A percentile compares a stretch with the other conserved stretches of the same genome.
Evolutionary conservation across 2,113 vertebrate genomes (phyloP).

Genomic region (Leptosomus discolor): DNA sequence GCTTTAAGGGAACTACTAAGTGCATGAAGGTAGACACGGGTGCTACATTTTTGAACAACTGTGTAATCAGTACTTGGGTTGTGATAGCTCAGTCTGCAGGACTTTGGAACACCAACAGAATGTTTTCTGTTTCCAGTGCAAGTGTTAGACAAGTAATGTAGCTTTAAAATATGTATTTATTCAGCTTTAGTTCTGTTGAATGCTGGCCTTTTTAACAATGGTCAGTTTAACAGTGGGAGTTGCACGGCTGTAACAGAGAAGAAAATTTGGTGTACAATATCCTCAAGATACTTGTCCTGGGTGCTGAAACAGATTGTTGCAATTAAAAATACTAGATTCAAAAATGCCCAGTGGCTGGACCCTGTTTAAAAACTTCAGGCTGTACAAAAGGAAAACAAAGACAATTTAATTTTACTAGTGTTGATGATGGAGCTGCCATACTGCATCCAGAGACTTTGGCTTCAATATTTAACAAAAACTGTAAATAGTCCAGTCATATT

Average conservation of each 20-base stretch:
- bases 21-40: neutral
- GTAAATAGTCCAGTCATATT: neutral
- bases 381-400: neutral
- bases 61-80: neutral
- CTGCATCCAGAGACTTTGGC: neutral
- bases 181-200: neutral
- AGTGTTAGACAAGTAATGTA: neutral
- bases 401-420: accelerated
- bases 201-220: neutral
- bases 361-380: neutral
- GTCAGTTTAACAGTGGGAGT: neutral
- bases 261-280: neutral
- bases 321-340: neutral
- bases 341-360: neutral
- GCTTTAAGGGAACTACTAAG: neutral
- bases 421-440: neutral
- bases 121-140: neutral
- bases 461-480: neutral
- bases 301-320: neutral
- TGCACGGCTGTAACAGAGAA: neutral
- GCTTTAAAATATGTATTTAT: neutral
- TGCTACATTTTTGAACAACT: neutral
- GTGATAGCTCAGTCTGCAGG: neutral
- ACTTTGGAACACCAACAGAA: neutral
- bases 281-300: neutral